These are phyloP conservation scores for Stomatorhinus walkeri DNA, from an alignment of 2,797 vertebrate species.

Conservation along the genomic window DNA sequence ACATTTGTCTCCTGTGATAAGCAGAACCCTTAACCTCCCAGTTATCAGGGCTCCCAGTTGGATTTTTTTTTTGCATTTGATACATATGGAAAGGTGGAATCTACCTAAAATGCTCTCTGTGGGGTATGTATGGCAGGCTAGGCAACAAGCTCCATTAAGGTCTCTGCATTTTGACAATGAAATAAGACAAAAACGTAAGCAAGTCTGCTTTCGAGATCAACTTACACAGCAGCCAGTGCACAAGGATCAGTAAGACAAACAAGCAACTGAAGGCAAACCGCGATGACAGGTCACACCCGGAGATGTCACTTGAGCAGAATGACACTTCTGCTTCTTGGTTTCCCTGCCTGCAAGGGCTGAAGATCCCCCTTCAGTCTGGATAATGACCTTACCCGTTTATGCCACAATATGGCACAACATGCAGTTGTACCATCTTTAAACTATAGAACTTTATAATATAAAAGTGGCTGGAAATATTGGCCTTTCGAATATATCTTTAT, in stretches of 20 bases:
- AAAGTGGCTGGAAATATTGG: background rate
- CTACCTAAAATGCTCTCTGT: background rate
- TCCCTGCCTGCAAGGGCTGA: background rate
- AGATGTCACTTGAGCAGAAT: background rate
- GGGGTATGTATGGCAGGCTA: background rate
- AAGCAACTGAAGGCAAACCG: background rate
- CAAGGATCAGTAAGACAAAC: background rate
- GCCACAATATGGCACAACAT: background rate
- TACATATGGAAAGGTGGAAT: background rate
- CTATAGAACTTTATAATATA: background rate
- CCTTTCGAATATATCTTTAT: background rate
- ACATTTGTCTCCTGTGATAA: background rate
- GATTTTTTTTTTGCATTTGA: background rate
- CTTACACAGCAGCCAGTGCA: background rate
- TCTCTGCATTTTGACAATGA: background rate
- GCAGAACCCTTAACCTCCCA: background rate
- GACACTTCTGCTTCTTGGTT: background rate
- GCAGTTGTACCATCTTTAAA: background rate
- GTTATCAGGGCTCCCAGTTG: background rate
- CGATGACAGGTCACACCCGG: background rate
- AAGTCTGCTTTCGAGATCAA: background rate
- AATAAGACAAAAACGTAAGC: background rate
- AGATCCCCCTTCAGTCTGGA: background rate
- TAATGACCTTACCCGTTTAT: background rate
- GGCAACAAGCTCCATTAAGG: background rate